A percentile compares a stretch with the other conserved stretches of the same genome.
Evolutionary conservation across 2,113 vertebrate genomes (phyloP).

Genomic region (Phalacrocorax aristotelis): DNA sequence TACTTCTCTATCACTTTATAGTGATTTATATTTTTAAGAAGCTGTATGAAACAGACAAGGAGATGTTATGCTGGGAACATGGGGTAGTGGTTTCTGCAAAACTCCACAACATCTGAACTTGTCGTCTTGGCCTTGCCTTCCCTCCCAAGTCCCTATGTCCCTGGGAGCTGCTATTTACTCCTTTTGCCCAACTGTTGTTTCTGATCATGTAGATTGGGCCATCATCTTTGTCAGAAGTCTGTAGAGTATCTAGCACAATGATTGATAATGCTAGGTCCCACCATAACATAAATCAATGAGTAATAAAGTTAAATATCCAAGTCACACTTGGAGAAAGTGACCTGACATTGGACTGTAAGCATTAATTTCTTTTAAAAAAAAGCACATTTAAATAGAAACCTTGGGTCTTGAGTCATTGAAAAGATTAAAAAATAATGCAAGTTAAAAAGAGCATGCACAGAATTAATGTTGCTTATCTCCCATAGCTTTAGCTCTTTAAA

Average conservation of each 20-base stretch:
- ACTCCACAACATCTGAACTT: not conserved
- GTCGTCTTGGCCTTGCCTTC: not conserved
- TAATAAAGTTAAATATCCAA: slow-evolving; percentile 12
- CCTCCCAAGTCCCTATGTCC: fast-evolving
- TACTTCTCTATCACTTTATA: not conserved
- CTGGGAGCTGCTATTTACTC: not conserved
- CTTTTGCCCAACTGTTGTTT: not conserved
- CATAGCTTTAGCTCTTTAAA: not conserved
- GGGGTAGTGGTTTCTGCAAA: not conserved
- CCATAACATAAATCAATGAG: not conserved
- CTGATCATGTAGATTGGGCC: not conserved
- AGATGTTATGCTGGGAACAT: not conserved
- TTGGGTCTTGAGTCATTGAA: not conserved
- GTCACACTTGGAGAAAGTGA: not conserved
- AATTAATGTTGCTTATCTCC: not conserved
- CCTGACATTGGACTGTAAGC: not conserved
- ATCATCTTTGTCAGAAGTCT: not conserved
- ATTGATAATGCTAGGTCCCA: not conserved
- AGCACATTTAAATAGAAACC: fast-evolving
- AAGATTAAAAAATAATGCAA: not conserved
- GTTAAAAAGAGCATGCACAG: not conserved
- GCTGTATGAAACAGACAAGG: not conserved
- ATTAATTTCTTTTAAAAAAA: not conserved
- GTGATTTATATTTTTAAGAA: not conserved
- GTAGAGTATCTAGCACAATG: not conserved